Base-by-base conservation (phyloP, 2,797 vertebrate species). In the Phalanger gymnotis region DNA sequence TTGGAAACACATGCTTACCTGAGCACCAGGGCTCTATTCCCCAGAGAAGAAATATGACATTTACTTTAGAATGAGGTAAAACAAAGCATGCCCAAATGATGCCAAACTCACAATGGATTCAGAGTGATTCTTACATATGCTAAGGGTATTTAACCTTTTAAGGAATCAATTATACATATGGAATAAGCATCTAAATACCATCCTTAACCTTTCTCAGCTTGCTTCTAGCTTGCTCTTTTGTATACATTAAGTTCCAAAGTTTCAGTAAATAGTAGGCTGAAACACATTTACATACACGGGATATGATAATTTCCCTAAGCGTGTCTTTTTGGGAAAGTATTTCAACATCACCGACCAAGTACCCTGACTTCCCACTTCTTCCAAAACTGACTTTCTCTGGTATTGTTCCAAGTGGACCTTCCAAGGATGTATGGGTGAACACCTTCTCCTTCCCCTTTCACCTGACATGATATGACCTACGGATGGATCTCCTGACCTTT, bases 41-140 rank as follows among this genome's bases (percentile, higher is more conserved):
- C 96, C 95, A 93, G 93, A 98, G 93, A 96, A 94, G 96, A 96
- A 97, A 90, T 10, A 22, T 95, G 94, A 93, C 97, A 96, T 97
- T 97, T 96, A 93, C 96, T 96, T 97, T 96, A 97, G 96, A 97
- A 98, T 95, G 96, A 96, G 52, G 5, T 92, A 95, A 96, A 97
- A 97, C 96, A 94, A 97, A 96, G 93, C 90, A 66, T 87, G 61
- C 54, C 91, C 53, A 66, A 95, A 92, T 22, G 52, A 94, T 95
- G 94, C 91, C 3, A 2, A 93, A 51, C 40, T 90, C 58, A 66
- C 93, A 94, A 52, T 31, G 40, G 61, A 16, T 53, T 54, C 92
- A 90, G 57, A 93, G 58, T 34, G 92, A 57, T 94, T 61, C 52
- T 53, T 51, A 95, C 66, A 93, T 92, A 93, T 51, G 87, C 94